These are phyloP conservation scores for Cinara cedri DNA, from an alignment of 2,888 invertebrate species.

Conservation along the genomic window DNA sequence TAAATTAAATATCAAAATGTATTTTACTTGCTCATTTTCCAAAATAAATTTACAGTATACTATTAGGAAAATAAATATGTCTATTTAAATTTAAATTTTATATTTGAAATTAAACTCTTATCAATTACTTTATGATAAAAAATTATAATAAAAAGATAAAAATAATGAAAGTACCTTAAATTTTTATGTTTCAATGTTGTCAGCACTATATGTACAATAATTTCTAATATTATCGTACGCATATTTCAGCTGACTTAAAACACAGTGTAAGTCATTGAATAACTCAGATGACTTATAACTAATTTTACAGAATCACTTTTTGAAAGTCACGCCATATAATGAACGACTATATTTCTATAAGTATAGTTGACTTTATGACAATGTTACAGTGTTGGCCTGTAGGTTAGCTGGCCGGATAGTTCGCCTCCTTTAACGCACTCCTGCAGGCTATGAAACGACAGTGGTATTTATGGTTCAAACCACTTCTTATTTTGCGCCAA, in stretches of 20 bases:
- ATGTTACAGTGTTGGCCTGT: not conserved
- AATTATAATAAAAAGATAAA: too few relatives aligned
- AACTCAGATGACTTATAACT: slow-evolving; percentile 4
- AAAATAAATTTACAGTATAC: too few relatives aligned
- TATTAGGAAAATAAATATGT: too few relatives aligned
- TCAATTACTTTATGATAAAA: not conserved
- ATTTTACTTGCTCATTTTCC: not conserved
- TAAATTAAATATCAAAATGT: not conserved
- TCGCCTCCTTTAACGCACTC: too few relatives aligned
- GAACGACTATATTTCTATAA: slow-evolving; percentile 9
- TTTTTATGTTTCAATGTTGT: not conserved
- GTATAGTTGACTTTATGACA: not conserved
- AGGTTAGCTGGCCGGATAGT: too few relatives aligned
- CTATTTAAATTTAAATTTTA: not conserved
- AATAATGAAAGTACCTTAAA: too few relatives aligned
- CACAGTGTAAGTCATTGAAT: slow-evolving; percentile 1
- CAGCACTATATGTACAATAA: slow-evolving; percentile 4
- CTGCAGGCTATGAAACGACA: too few relatives aligned
- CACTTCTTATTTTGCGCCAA: too few relatives aligned
- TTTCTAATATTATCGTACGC: not conserved
- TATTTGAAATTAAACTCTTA: not conserved
- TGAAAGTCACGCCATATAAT: slow-evolving; percentile 13
- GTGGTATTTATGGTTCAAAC: too few relatives aligned
- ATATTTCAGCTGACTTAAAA: slow-evolving; percentile 5
- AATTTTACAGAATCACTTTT: slow-evolving; percentile 13